phyloP scores from a whole-genome alignment of 2,113 vertebrate species.

The Chloroceryle aenea region DNA sequence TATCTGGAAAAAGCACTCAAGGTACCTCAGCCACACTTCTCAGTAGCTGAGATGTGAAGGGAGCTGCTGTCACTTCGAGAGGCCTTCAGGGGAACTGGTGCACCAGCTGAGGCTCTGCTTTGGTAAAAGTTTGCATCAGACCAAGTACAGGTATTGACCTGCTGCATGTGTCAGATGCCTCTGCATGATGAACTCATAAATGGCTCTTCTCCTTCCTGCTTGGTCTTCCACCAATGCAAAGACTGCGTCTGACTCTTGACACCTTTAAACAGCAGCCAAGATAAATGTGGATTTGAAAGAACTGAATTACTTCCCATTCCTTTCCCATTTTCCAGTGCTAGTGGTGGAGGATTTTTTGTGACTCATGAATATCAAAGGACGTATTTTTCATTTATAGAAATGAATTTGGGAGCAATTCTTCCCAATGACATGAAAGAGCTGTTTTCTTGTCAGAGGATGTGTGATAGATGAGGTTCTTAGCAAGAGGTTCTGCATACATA shows the following conservation, averaged over 20 bases:
- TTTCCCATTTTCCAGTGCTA: neutral
- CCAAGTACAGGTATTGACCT: neutral
- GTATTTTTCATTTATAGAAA: neutral
- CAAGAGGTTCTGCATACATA: neutral
- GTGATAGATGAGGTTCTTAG: neutral
- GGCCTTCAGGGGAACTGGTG: neutral
- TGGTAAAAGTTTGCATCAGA: neutral
- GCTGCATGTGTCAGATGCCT: fast-evolving
- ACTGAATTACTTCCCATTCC: neutral
- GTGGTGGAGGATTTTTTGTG: neutral
- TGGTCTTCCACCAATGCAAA: neutral
- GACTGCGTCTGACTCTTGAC: neutral
- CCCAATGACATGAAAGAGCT: neutral
- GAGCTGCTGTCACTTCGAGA: neutral
- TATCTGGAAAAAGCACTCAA: neutral
- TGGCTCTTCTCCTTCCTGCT: neutral
- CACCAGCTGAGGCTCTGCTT: neutral
- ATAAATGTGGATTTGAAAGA: neutral
- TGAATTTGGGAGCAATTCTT: neutral
- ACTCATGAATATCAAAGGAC: neutral
- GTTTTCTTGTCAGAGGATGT: neutral
- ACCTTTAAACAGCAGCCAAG: fast-evolving
- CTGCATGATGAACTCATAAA: neutral
- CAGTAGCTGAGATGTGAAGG: neutral
- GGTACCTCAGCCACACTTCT: neutral